Percentiles rank a stretch among this genome's conserved stretches.
Conservation (phyloP, 2,797 vertebrate genomes). For the Lutjanus argentimaculatus region DNA sequence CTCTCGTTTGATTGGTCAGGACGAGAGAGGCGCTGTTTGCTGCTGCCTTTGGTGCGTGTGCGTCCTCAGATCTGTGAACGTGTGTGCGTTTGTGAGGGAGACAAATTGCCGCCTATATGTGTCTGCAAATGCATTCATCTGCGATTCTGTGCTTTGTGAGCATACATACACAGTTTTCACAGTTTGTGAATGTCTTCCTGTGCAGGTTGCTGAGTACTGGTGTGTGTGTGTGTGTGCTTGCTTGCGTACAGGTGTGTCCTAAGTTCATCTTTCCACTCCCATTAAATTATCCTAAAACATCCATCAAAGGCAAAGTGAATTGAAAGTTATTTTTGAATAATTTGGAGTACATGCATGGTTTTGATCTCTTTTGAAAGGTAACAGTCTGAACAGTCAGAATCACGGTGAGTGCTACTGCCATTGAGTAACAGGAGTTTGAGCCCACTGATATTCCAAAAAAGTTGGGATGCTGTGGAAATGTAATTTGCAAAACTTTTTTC, state of each 20-base stretch:
- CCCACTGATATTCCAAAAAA: no score
- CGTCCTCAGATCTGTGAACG: background rate
- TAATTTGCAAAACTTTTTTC: no score
- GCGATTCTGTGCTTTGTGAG: background rate
- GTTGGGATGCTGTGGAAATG: no score
- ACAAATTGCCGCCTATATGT: constrained; percentile 1
- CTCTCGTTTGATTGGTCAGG: constrained; percentile 21
- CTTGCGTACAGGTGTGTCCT: background rate
- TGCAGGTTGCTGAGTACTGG: background rate
- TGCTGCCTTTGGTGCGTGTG: constrained; percentile 8
- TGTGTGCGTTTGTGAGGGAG: constrained; percentile 6
- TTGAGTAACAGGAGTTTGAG: no score
- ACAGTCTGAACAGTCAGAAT: no score
- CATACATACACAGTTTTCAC: background rate
- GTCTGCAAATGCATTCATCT: constrained; percentile 15
- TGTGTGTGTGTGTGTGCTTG: background rate
- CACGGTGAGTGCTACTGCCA: no score
- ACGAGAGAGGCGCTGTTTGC: constrained; percentile 13
- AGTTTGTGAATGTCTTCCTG: background rate
- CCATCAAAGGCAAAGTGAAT: no score
- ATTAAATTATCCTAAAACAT: no score
- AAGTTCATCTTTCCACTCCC: no score
- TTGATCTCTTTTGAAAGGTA: no score
- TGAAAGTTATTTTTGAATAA: no score
- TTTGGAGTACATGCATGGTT: no score